These are phyloP conservation scores for Notodonta dromedarius DNA, from an alignment of 2,888 invertebrate genomes.

Conservation along the genomic window DNA sequence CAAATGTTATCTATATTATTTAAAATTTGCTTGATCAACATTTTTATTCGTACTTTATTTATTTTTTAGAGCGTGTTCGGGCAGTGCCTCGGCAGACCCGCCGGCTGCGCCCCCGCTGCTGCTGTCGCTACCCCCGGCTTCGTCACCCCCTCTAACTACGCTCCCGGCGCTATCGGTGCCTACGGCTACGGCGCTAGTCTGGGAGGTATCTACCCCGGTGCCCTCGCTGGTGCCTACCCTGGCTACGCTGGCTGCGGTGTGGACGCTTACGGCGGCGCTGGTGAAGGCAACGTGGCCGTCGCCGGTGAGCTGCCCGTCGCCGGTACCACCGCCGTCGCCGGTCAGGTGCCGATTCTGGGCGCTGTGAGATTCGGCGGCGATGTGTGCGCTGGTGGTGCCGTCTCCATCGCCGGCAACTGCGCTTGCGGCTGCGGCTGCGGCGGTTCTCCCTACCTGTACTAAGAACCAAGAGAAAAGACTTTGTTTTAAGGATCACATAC, in stretches of 20 bases:
- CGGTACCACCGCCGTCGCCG: slow-evolving; percentile 27
- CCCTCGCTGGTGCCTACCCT: neutral
- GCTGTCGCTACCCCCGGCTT: neutral
- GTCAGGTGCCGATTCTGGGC: slow-evolving; percentile 39
- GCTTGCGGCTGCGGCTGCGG: slow-evolving; percentile 31
- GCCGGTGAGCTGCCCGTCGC: slow-evolving; percentile 34
- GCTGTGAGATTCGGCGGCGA: slow-evolving; percentile 36
- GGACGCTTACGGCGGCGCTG: neutral
- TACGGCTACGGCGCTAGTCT: slow-evolving; percentile 12
- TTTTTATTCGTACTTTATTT: neutral
- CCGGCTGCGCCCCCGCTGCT: slow-evolving; percentile 5
- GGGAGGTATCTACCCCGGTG: neutral
- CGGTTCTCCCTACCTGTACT: no score
- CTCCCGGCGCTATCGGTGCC: slow-evolving; percentile 18
- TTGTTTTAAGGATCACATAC: no score
- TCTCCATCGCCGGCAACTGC: slow-evolving; percentile 44
- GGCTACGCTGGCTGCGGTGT: neutral
- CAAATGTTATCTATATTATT: no score
- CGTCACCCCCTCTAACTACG: neutral
- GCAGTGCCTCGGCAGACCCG: slow-evolving; percentile 33
- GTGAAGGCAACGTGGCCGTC: slow-evolving; percentile 27
- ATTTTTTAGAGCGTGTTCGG: slow-evolving; percentile 21
- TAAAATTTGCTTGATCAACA: no score
- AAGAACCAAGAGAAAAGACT: no score
- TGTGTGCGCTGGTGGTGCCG: slow-evolving; percentile 44